Evolutionary conservation across 2,888 invertebrate species (phyloP).

Genomic region (Heliconius erato): DNA sequence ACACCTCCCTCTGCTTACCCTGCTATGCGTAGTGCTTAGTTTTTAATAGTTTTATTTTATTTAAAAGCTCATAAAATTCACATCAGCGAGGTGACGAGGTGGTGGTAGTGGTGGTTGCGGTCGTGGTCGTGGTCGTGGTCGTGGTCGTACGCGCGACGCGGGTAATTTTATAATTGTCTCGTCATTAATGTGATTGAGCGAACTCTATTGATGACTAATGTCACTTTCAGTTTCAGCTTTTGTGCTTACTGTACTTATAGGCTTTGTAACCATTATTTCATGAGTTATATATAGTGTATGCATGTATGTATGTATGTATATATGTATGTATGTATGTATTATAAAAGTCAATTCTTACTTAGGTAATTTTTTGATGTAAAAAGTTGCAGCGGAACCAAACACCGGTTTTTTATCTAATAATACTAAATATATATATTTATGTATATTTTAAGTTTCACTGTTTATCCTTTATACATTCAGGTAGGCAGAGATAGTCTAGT

Average conservation of each 20-base stretch:
- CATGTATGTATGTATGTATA: background rate
- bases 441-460: no score
- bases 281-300: background rate
- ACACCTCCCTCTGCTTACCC: no score
- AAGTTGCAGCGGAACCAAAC: no score
- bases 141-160: slow-evolving; percentile 47
- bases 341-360: no score
- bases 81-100: background rate
- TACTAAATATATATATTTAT: no score
- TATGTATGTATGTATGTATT: background rate
- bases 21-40: no score
- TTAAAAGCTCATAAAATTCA: no score
- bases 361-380: no score
- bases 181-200: slow-evolving; percentile 54
- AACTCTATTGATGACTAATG: slow-evolving; percentile 53
- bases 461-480: no score
- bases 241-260: background rate
- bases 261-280: background rate
- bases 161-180: slow-evolving; percentile 56
- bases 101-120: background rate
- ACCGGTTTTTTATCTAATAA: no score
- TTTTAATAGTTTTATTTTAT: background rate
- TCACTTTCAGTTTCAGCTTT: slow-evolving; percentile 54
- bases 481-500: no score
- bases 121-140: background rate